These are phyloP conservation scores for Chrysolina americana DNA, from an alignment of 2,888 invertebrate species.

Conservation along the genomic window DNA sequence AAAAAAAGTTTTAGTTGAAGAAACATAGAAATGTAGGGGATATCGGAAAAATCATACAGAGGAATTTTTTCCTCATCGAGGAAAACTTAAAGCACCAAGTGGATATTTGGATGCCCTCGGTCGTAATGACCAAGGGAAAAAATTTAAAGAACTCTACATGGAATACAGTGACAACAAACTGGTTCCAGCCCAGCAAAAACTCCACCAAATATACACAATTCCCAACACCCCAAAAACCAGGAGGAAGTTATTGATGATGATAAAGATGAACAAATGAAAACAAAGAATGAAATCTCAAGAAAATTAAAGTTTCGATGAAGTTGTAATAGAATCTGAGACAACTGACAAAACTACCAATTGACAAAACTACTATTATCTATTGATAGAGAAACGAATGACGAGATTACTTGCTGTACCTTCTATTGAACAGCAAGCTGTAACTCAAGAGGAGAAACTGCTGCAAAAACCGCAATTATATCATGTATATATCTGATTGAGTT, in stretches of 20 bases:
- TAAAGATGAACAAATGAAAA: conserved; percentile 53
- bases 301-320: conserved; percentile 94
- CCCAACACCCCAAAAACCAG: conserved; percentile 63
- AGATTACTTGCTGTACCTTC: conserved; percentile 79
- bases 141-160: conserved; percentile 88
- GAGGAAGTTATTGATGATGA: conserved; percentile 53
- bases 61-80: conserved; percentile 98
- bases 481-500: conserved; percentile 99
- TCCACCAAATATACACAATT: conserved; percentile 74
- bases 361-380: conserved; percentile 84
- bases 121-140: conserved; percentile 88
- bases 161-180: conserved; percentile 84
- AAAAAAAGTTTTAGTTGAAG: conserved; percentile 85
- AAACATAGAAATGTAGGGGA: conserved; percentile 89
- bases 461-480: conserved; percentile 90
- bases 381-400: conserved; percentile 81
- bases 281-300: conserved; percentile 77
- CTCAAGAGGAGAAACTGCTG: conserved; percentile 78
- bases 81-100: conserved; percentile 91
- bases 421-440: conserved; percentile 83
- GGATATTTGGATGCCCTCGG: conserved; percentile 94
- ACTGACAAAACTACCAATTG: conserved; percentile 79
- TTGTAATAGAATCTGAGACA: conserved; percentile 87
- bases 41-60: conserved; percentile 94
- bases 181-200: conserved; percentile 91